phyloP scores from a whole-genome alignment of 2,888 invertebrate genomes.

The Catocala fraxini region DNA sequence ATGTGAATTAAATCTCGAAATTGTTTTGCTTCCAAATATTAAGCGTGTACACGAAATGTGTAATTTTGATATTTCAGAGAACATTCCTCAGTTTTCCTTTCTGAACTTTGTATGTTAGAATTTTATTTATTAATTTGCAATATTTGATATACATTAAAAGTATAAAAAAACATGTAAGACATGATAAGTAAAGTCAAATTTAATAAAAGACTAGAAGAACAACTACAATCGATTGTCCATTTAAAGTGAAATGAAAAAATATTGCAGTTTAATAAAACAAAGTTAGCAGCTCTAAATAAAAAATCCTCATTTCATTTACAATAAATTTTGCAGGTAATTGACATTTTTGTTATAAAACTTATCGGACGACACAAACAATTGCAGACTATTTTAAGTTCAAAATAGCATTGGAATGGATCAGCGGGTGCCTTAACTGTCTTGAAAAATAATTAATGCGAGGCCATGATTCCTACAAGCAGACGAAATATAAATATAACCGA shows the following conservation, averaged over 20 bases:
- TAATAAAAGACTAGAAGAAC: conserved; percentile 48
- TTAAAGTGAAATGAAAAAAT: conserved; percentile 25
- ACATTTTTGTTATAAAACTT: conserved; percentile 47
- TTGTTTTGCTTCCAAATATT: conserved; percentile 45
- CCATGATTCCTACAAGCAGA: conserved; percentile 66
- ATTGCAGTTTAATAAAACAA: conserved; percentile 33
- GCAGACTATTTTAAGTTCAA: conserved; percentile 36
- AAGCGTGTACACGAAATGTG: conserved; percentile 22
- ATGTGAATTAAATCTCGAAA: conserved; percentile 36
- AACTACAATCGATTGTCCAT: conserved; percentile 39
- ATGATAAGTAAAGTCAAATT: conserved; percentile 36
- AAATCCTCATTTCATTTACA: conserved; percentile 17
- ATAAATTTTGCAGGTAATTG: conserved; percentile 50
- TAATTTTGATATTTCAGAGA: conserved; percentile 9
- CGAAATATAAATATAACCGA: conserved; percentile 33
- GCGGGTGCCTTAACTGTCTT: conserved; percentile 67
- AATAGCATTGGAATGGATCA: conserved; percentile 71
- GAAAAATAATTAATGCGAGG: conserved; percentile 71
- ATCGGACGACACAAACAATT: conserved; percentile 58
- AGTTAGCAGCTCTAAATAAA: conserved; percentile 9
- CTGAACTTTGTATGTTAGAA: conserved; percentile 36
- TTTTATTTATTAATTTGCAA: conserved; percentile 35
- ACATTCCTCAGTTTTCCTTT: conserved; percentile 20
- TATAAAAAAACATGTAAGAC: conserved; percentile 28
- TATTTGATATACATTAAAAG: conserved; percentile 31